Percentiles rank a stretch among this genome's conserved stretches.
phyloP scores from a whole-genome alignment of 2,797 vertebrate species.

The Chaetophractus vellerosus region DNA sequence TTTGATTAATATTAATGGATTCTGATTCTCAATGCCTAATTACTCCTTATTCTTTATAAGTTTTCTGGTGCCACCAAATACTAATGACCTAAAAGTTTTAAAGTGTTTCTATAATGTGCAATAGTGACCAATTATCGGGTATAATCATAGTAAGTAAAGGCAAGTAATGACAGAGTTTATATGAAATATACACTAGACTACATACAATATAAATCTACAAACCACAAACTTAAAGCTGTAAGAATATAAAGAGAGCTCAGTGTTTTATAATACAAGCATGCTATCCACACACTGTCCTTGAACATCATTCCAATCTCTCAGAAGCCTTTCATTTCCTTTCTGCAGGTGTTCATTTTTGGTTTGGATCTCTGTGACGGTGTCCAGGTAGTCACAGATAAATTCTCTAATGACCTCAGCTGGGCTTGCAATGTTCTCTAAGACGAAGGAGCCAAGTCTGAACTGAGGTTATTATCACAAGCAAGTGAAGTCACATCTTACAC shows the following conservation, averaged over 20 bases:
- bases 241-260: background rate
- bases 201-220: background rate
- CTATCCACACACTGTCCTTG: constrained; percentile 91
- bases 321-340: constrained; percentile 92
- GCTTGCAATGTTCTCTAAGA: constrained; percentile 90
- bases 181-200: background rate
- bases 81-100: constrained; percentile 6
- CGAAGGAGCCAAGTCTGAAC: constrained; percentile 93
- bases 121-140: background rate
- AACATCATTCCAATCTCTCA: constrained; percentile 89
- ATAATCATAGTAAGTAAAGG: constrained; percentile 1
- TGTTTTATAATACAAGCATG: background rate
- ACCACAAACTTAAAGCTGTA: background rate
- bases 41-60: background rate
- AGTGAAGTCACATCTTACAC: no score
- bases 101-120: background rate
- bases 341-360: constrained; percentile 90
- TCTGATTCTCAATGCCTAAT: background rate
- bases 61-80: constrained; percentile 18
- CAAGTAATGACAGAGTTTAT: background rate
- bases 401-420: constrained; percentile 90
- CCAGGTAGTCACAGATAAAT: constrained; percentile 92
- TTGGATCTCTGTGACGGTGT: constrained; percentile 88
- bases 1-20: background rate
- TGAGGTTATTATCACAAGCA: constrained; percentile 72